A percentile compares a stretch with the other conserved stretches of the same genome.
Evolutionary conservation across 2,888 invertebrate genomes (phyloP).

Genomic region (Oasisia sp.): DNA sequence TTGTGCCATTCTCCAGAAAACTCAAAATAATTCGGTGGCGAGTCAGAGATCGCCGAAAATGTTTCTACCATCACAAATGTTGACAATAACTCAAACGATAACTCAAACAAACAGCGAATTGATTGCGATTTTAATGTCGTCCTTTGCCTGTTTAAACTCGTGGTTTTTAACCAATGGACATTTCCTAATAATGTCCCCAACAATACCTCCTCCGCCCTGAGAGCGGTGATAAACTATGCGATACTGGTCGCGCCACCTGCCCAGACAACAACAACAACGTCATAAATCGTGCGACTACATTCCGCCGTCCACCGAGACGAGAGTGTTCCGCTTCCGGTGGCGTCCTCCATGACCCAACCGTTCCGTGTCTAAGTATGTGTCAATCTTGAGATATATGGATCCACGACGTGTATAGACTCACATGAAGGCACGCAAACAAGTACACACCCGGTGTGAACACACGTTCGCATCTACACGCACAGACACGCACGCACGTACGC

Average conservation of each 20-base stretch:
- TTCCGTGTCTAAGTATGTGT: not conserved
- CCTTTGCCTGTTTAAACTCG: too few relatives aligned
- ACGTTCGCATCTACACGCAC: not conserved
- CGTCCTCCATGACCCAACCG: not conserved
- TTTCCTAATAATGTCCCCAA: not conserved
- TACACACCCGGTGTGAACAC: not conserved
- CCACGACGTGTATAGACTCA: not conserved
- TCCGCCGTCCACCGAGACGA: not conserved
- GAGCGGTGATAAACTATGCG: not conserved
- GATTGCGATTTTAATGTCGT: too few relatives aligned
- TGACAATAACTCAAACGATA: too few relatives aligned
- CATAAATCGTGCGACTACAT: constrained; percentile 3
- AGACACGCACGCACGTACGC: not conserved
- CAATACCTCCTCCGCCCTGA: not conserved
- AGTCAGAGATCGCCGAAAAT: too few relatives aligned
- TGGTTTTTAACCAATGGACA: too few relatives aligned
- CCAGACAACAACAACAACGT: not conserved
- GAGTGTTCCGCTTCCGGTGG: not conserved
- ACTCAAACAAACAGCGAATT: too few relatives aligned
- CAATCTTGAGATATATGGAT: not conserved
- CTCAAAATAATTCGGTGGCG: too few relatives aligned
- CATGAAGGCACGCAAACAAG: too few relatives aligned
- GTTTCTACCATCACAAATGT: too few relatives aligned
- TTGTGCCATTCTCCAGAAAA: too few relatives aligned
- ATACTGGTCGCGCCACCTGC: not conserved